Base-by-base conservation (phyloP, 1,140 invertebrate genomes). In the Oreohelix idahoensis region DNA sequence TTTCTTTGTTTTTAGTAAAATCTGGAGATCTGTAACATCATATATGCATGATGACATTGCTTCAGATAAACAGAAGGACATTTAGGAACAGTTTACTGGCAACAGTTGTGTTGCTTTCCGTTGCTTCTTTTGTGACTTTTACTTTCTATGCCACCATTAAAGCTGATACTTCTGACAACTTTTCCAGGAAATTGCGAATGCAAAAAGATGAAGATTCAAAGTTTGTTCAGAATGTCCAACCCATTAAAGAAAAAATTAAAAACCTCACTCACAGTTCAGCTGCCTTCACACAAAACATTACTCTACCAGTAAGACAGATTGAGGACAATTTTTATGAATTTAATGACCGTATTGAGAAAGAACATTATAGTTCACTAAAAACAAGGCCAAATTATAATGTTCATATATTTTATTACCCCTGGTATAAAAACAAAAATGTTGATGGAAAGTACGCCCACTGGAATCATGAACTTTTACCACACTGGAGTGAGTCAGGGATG, bases 321-420 rank as follows among this genome's bases (percentile, higher is more conserved):
- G 29, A 5, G 17, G 63, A 32, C 2, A 32, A 23, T 23, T 58
- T 58, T 23, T n/a, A 58, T 23, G 26, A 15, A 4, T 23, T n/a
- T 15, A n/a, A n/a, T 23, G 26, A n/a, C 26, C 13, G 5, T 4
- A 58, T 8, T 58, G 53, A 23, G 26, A 5, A 23, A 58, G 23
- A 4, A n/a, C 53, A 58, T 23, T 4, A 58, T 58, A 23, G 8
- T 58, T 58, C 23, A 58, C 5, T n/a, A n/a, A n/a, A 10, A 66
- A 66, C n/a, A 66, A 29, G 29, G n/a, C 63, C 29, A 66, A 89
- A 90, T 84, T 91, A 91, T 82, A 88, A 93, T 86, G 88, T 93
- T 42, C 93, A 94, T 85, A 86, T 93, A 17, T 94, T 94, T 86
- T 94, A 94, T 83, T 94, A 94, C 86, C 90, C 92, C 10, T 94